A percentile compares a stretch with the other conserved stretches of the same genome.
These are phyloP conservation scores for Pteronotus mesoamericanus DNA, from an alignment of 2,797 vertebrate genomes.

Conservation along the genomic window DNA sequence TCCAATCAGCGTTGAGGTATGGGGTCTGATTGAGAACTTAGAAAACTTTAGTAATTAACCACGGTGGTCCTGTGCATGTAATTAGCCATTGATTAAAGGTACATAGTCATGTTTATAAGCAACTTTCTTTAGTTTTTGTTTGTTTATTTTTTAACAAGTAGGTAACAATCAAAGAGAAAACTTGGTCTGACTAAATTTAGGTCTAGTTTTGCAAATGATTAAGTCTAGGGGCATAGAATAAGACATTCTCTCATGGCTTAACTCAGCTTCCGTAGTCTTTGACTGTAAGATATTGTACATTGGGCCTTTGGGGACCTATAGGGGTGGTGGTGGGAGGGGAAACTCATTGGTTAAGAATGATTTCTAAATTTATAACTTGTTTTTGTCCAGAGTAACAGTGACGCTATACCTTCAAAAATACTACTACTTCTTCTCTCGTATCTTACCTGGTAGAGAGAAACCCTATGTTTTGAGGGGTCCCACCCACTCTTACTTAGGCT, in stretches of 20 bases:
- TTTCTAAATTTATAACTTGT: constrained; percentile 26
- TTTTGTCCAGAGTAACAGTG: not conserved
- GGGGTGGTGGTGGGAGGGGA: not conserved
- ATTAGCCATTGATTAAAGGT: not conserved
- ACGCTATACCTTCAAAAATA: not conserved
- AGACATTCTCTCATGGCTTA: not conserved
- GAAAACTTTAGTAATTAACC: not conserved
- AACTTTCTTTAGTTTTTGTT: not conserved
- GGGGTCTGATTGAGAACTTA: not conserved
- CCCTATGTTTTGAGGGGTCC: not conserved
- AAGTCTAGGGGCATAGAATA: not conserved
- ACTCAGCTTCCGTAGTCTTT: not conserved
- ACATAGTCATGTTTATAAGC: not conserved
- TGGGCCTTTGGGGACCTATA: not conserved
- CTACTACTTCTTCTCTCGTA: not conserved
- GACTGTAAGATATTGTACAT: not conserved
- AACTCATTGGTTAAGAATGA: not conserved
- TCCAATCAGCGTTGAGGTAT: not conserved
- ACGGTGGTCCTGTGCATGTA: not conserved
- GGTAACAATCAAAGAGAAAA: not conserved
- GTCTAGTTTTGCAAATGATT: constrained; percentile 2
- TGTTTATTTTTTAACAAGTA: constrained; percentile 16
- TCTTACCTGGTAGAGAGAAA: not conserved
- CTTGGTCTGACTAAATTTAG: constrained; percentile 23
- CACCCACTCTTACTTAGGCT: not conserved